Evolutionary conservation across 2,797 vertebrate genomes (phyloP).

Genomic region (Vipera ursinii): DNA sequence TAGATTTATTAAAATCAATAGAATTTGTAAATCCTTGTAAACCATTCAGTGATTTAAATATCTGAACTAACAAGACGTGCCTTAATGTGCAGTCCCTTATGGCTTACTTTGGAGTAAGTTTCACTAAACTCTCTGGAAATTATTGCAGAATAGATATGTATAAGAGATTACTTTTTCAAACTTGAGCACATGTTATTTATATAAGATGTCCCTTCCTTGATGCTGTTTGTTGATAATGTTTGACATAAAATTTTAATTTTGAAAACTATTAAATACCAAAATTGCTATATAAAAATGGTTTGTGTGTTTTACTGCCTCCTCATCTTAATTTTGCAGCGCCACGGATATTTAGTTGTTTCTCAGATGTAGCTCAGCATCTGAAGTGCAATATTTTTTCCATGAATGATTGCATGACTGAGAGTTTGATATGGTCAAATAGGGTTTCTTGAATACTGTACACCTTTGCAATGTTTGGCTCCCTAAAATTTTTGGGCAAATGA

Average conservation of each 20-base stretch:
- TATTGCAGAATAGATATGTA: not conserved
- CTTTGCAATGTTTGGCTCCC: not conserved
- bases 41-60: not conserved
- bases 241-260: not conserved
- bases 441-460: not conserved
- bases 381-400: not conserved
- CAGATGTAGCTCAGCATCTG: not conserved
- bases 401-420: not conserved
- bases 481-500: not conserved
- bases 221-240: fast-evolving
- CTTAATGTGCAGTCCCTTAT: not conserved
- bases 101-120: not conserved
- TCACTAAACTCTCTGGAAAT: not conserved
- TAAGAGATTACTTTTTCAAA: not conserved
- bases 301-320: not conserved
- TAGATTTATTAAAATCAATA: not conserved
- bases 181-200: not conserved
- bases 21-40: not conserved
- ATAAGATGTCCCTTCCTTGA: fast-evolving
- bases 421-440: not conserved
- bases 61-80: not conserved
- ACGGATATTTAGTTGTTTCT: not conserved
- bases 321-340: not conserved
- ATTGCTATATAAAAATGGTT: not conserved
- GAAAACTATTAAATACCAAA: not conserved